Conservation (phyloP, 2,797 vertebrate species). For the Pipistrellus pipistrellus region DNA sequence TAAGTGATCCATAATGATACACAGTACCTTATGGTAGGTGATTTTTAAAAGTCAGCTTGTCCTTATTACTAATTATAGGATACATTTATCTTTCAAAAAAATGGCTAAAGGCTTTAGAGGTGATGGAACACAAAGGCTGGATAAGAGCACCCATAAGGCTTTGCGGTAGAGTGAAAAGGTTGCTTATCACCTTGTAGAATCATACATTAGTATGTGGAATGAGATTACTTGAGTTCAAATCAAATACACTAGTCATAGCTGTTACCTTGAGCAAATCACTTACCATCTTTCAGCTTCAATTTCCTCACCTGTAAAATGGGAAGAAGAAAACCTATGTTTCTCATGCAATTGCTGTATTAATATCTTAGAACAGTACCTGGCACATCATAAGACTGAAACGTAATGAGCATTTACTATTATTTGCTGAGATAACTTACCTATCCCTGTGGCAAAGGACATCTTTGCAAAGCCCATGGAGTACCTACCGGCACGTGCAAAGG, state of each 20-base stretch:
- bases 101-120: neutral
- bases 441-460: neutral
- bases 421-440: neutral
- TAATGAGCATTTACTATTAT: neutral
- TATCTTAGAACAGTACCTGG: neutral
- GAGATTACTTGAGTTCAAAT: neutral
- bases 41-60: neutral
- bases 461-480: neutral
- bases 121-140: neutral
- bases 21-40: neutral
- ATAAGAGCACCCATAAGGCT: neutral
- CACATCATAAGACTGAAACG: neutral
- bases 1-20: neutral
- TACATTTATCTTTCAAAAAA: neutral
- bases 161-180: neutral
- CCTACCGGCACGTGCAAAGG: neutral
- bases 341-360: neutral
- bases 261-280: constrained; percentile 1
- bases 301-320: neutral
- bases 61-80: neutral
- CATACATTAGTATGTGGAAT: neutral
- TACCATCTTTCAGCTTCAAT: neutral
- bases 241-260: too few species aligned
- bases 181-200: neutral
- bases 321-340: neutral